These are phyloP conservation scores for Athalia rosae DNA, from an alignment of 2,888 invertebrate genomes.

Conservation along the genomic window DNA sequence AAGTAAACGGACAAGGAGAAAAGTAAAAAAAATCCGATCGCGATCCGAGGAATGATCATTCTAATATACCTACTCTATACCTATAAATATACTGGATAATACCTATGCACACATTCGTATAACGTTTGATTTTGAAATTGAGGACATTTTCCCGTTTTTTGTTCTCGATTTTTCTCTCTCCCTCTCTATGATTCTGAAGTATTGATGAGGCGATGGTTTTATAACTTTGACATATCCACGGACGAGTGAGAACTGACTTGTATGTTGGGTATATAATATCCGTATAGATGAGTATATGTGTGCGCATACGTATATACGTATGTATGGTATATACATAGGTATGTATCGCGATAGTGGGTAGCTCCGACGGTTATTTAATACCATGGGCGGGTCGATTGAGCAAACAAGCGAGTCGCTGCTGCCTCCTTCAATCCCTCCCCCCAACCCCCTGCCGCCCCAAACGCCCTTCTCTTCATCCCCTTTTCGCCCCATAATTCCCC, in stretches of 20 bases:
- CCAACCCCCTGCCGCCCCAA: not conserved
- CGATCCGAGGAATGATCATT: too few species aligned
- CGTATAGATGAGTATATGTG: not conserved
- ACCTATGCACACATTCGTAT: too few species aligned
- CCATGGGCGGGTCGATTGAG: constrained; percentile 62
- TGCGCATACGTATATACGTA: not conserved
- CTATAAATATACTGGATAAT: too few species aligned
- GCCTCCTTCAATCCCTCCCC: constrained; percentile 42
- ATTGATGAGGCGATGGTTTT: constrained; percentile 7
- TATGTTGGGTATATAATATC: not conserved
- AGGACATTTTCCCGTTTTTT: not conserved
- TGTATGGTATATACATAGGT: not conserved
- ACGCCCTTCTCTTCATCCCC: constrained; percentile 8
- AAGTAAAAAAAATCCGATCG: too few species aligned
- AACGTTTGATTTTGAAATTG: not conserved
- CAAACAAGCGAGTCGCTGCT: constrained; percentile 58
- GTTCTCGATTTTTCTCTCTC: not conserved
- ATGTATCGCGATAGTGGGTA: constrained; percentile 19
- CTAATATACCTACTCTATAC: too few species aligned
- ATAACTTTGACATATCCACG: constrained; percentile 13
- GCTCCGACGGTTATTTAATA: constrained; percentile 44
- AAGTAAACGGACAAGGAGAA: too few species aligned
- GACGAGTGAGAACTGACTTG: constrained; percentile 25
- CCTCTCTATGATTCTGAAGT: not conserved
- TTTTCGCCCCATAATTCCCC: not conserved